A percentile compares a stretch with the other conserved stretches of the same genome.
Conservation (phyloP, 2,113 vertebrate genomes). For the Onychostoma macrolepis region DNA sequence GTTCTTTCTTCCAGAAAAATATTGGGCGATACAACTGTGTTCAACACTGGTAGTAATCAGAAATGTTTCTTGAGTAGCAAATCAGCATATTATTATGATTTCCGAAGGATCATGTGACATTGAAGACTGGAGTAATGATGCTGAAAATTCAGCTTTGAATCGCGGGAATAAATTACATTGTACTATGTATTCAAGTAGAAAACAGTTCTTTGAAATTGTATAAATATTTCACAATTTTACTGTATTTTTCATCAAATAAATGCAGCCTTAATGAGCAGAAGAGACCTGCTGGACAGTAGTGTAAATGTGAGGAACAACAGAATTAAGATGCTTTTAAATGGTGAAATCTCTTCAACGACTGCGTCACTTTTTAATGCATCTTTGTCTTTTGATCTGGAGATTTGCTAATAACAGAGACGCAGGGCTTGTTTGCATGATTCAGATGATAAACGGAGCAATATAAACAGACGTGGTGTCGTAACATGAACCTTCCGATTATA, state of each 20-base stretch:
- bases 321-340: neutral
- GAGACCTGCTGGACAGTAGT: neutral
- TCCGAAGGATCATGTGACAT: no score
- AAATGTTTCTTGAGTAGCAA: no score
- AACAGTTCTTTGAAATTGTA: neutral
- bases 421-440: neutral
- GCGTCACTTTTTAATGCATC: neutral
- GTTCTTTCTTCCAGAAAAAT: neutral
- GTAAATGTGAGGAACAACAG: neutral
- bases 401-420: conserved; percentile 1
- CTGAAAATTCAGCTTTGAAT: neutral
- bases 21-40: no score
- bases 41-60: no score
- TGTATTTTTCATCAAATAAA: neutral
- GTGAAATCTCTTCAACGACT: neutral
- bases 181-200: neutral
- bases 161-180: neutral
- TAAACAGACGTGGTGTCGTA: conserved; percentile 15
- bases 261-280: no score
- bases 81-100: no score
- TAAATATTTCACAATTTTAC: neutral
- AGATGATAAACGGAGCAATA: neutral
- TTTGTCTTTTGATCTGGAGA: neutral
- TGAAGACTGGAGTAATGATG: neutral
- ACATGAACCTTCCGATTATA: neutral